phyloP scores from a whole-genome alignment of 2,888 invertebrate genomes.

The Pollenia angustigena region DNA sequence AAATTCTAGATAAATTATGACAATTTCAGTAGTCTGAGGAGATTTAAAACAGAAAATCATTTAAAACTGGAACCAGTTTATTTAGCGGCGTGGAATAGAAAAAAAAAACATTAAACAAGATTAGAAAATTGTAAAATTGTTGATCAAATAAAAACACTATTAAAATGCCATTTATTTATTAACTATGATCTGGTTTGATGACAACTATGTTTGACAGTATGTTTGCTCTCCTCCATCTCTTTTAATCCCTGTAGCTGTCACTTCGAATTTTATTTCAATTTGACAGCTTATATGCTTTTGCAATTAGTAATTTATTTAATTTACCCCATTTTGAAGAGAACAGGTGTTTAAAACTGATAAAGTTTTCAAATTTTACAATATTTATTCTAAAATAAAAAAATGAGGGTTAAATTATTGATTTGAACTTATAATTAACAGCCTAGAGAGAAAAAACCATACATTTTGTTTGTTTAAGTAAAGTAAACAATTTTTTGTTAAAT shows the following conservation, averaged over 20 bases:
- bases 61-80: background rate
- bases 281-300: conserved; percentile 60
- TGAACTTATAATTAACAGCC: conserved; percentile 47
- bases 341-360: conserved; percentile 36
- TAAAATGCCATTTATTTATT: conserved; percentile 22
- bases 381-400: conserved; percentile 10
- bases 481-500: conserved; percentile 2
- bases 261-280: conserved; percentile 23
- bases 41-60: background rate
- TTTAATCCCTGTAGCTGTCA: background rate
- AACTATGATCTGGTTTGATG: background rate
- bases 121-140: background rate
- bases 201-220: conserved; percentile 18
- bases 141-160: background rate
- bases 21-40: conserved; percentile 5
- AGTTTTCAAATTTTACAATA: too few species aligned
- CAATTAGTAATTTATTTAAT: conserved; percentile 44
- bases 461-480: too few species aligned
- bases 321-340: background rate
- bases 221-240: background rate
- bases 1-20: conserved; percentile 38
- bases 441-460: conserved; percentile 4
- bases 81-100: too few species aligned
- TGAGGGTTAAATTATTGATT: conserved; percentile 58
- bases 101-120: conserved; percentile 23